Percentiles rank a stretch among this genome's conserved stretches.
Evolutionary conservation across 2,113 vertebrate genomes (phyloP).

Genomic region (Cromileptes altivelis): DNA sequence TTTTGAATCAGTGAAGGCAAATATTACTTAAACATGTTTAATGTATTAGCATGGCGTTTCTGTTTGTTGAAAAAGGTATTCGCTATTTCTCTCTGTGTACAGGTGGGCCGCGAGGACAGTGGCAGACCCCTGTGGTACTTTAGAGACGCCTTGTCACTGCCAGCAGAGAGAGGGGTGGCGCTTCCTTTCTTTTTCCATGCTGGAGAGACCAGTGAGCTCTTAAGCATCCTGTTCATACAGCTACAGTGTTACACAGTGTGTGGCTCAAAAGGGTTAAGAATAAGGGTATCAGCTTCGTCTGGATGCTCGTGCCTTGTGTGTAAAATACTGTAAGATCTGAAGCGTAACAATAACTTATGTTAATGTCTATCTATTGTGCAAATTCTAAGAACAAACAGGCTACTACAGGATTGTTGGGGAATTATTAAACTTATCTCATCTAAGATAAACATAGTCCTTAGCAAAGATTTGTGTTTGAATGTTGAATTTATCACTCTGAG

Average conservation of each 20-base stretch:
- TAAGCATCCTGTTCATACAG: neutral
- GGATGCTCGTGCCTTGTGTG: no score
- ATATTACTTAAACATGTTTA: neutral
- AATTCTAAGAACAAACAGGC: neutral
- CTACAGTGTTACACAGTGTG: neutral
- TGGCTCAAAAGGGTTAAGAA: neutral
- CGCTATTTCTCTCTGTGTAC: neutral
- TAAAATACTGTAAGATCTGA: neutral
- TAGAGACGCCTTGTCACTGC: conserved; percentile 87
- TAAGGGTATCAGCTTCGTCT: neutral
- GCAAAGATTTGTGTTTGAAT: neutral
- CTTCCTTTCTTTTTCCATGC: conserved; percentile 95
- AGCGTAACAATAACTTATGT: neutral
- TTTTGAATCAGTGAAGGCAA: neutral
- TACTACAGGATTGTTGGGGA: neutral
- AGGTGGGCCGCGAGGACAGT: conserved; percentile 93
- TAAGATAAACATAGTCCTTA: neutral
- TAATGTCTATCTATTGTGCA: neutral
- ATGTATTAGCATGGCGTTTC: neutral
- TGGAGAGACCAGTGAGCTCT: conserved; percentile 90
- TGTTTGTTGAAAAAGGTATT: neutral
- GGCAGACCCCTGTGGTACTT: conserved; percentile 89
- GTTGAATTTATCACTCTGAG: neutral
- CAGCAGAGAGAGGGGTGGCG: conserved; percentile 76
- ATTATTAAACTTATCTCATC: no score